Evolutionary conservation across 2,797 vertebrate genomes (phyloP).

Genomic region (Orestias chungarensis): DNA sequence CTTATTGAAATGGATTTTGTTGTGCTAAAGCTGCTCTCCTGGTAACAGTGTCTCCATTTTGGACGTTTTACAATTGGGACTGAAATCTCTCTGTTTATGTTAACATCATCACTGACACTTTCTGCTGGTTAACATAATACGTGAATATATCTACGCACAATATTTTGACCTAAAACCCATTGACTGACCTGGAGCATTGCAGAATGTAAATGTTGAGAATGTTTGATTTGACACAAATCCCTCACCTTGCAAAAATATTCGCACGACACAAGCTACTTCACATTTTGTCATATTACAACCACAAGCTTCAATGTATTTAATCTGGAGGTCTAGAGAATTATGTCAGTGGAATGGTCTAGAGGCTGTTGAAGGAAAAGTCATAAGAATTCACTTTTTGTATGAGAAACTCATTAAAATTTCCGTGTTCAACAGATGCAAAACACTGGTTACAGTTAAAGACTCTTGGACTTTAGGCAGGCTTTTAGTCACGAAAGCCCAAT

Average conservation of each 20-base stretch:
- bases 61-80: conserved; percentile 25
- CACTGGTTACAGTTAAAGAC: too few relatives aligned
- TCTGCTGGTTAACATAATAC: background rate
- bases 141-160: background rate
- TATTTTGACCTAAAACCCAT: background rate
- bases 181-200: background rate
- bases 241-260: background rate
- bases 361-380: too few relatives aligned
- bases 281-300: background rate
- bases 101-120: conserved; percentile 10
- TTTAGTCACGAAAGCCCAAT: too few relatives aligned
- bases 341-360: background rate
- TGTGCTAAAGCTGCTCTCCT: conserved; percentile 17
- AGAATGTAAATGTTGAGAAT: background rate
- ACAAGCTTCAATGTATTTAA: background rate
- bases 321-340: background rate
- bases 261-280: background rate
- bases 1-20: conserved; percentile 7
- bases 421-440: too few relatives aligned
- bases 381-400: too few relatives aligned
- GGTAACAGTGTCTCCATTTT: conserved; percentile 19
- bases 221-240: background rate
- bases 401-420: too few relatives aligned
- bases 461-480: too few relatives aligned
- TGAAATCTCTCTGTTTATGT: conserved; percentile 45